Evolutionary conservation across 2,888 invertebrate genomes (phyloP).

Genomic region (Philopedon plagiatum): DNA sequence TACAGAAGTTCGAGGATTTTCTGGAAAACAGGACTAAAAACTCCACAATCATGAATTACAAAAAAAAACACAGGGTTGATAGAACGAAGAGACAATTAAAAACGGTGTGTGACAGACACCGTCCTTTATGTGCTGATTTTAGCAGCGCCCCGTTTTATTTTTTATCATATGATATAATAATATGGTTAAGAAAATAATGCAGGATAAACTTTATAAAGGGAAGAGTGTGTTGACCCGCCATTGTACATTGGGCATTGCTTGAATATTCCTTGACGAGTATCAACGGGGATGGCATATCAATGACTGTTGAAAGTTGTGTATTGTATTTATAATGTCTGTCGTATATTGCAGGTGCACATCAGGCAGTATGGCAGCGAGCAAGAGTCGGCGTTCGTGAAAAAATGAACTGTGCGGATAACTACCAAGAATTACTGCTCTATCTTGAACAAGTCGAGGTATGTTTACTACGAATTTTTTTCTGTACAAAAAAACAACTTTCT

Average conservation of each 20-base stretch:
- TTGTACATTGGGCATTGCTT: constrained; percentile 35
- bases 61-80: too few species aligned
- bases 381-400: constrained; percentile 55
- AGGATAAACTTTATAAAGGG: neutral
- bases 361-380: constrained; percentile 56
- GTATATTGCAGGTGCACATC: constrained; percentile 55
- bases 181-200: neutral
- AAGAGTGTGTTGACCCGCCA: constrained; percentile 33
- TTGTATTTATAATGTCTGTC: constrained; percentile 52
- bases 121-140: too few species aligned
- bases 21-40: too few species aligned
- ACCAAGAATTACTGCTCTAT: constrained; percentile 70
- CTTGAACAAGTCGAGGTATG: constrained; percentile 70
- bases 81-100: too few species aligned
- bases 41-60: too few species aligned
- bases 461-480: constrained; percentile 38
- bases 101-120: too few species aligned
- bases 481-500: neutral
- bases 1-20: too few species aligned
- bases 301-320: constrained; percentile 50
- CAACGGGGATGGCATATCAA: constrained; percentile 52
- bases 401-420: constrained; percentile 66
- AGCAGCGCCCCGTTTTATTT: too few species aligned
- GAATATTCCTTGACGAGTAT: constrained; percentile 31
- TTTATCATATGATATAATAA: too few species aligned